Conservation (phyloP, 2,888 invertebrate species). For the Lasioglossum zephyrum region DNA sequence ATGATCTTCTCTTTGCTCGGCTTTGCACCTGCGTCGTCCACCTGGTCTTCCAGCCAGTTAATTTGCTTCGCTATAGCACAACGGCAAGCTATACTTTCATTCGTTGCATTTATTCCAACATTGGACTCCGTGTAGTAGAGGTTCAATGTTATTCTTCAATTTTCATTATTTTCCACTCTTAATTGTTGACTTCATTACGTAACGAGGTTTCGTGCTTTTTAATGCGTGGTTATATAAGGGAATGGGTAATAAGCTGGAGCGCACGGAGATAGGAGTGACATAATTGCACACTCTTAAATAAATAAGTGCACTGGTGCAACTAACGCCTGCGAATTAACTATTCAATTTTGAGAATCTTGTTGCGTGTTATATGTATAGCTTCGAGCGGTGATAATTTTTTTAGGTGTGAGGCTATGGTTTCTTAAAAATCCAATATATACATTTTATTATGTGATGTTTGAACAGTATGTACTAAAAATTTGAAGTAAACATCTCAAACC, state of each 20-base stretch:
- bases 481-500: too few relatives aligned
- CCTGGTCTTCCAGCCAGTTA: slow-evolving; percentile 57
- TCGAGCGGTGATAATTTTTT: too few relatives aligned
- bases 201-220: neutral
- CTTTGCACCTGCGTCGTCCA: slow-evolving; percentile 66
- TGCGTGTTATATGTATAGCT: too few relatives aligned
- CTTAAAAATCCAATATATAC: too few relatives aligned
- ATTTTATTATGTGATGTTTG: too few relatives aligned
- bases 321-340: neutral
- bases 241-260: neutral
- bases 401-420: too few relatives aligned
- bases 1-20: slow-evolving; percentile 29
- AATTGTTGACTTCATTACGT: neutral
- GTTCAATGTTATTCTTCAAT: neutral
- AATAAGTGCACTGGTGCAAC: neutral
- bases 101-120: neutral
- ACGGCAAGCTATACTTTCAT: neutral
- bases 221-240: neutral
- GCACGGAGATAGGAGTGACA: neutral
- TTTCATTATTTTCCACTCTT: neutral
- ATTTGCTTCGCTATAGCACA: slow-evolving; percentile 13
- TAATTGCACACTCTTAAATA: neutral
- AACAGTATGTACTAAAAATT: too few relatives aligned
- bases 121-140: neutral
- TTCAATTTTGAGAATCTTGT: too few relatives aligned